Evolutionary conservation across 1,140 invertebrate species (phyloP), one percentile per base, ranked within the genome.

Genomic region (Drosophila orena): DNA sequence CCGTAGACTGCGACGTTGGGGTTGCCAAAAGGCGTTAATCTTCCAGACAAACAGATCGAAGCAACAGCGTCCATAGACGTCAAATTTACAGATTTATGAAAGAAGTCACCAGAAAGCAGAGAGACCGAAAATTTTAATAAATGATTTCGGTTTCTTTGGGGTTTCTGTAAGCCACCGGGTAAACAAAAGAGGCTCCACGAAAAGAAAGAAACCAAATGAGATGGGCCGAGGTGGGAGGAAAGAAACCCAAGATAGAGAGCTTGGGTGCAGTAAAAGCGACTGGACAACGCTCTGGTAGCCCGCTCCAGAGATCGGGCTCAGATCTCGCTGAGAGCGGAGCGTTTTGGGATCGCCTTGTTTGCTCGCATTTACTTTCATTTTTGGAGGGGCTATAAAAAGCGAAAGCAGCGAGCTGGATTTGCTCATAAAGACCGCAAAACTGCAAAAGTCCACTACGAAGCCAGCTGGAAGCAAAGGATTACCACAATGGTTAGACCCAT

Each of bases 351-450:
- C 58, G 59, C 64, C 58, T 58, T 88, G 76, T 76, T 83, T 84
- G 72, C 83, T 81, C 78, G 80, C 74, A 88, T 89, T 89, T 88
- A 77, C 74, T 64, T 77, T 77, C 54, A 66, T 62, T 76, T 68
- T 70, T 66, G 70, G 58, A 57, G 54, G 65, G 64, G 68, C 79
- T 89, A 89, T 89, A 89, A 89, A 88, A 89, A 89, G 84, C 84
- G 84, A 89, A 89, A 89, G 84, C 84, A 77, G 70, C 71, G 49
- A 73, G 77, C 77, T 89, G 76, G 84, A 84, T 89, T 89, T 44
- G 84, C 84, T 89, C 84, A 89, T 89, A 89, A 83, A 89, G 85
- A 84, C 84, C 72, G 77, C 84, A 84, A 89, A 89, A 89, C 72
- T 89, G 79, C 83, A 77, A 83, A 86, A 86, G 83, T 66, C 61